A percentile compares a stretch with the other conserved stretches of the same genome.
These are phyloP conservation scores for Psilanteris sp. DNA, from an alignment of 1,140 invertebrate genomes.

Conservation along the genomic window DNA sequence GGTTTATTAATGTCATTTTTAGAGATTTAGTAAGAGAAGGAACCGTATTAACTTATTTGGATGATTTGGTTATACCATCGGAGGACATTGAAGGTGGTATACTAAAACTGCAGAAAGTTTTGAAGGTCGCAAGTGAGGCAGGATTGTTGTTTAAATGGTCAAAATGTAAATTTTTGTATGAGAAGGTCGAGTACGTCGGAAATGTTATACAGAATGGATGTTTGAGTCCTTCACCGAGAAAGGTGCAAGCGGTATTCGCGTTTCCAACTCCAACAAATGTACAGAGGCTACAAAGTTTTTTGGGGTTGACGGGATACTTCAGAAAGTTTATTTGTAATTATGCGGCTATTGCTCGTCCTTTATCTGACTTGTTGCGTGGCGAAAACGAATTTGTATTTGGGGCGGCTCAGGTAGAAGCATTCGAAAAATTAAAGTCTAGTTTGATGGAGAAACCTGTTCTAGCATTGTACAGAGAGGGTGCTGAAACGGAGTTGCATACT, in stretches of 20 bases:
- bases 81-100: background rate
- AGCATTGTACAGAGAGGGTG: background rate
- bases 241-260: background rate
- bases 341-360: background rate
- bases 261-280: background rate
- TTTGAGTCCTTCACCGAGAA: background rate
- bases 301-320: background rate
- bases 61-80: background rate
- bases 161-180: background rate
- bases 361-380: background rate
- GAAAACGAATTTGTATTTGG: background rate
- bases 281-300: background rate
- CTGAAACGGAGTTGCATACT: background rate
- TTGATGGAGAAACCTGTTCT: background rate
- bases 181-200: background rate
- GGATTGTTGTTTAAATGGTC: background rate
- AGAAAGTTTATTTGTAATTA: background rate
- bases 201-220: background rate
- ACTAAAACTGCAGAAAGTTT: background rate
- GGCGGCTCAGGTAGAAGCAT: background rate
- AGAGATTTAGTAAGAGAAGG: background rate
- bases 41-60: background rate
- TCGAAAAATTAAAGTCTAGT: background rate
- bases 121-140: background rate
- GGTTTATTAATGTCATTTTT: background rate